Percentiles rank a stretch among this genome's conserved stretches.
phyloP scores from a whole-genome alignment of 2,888 invertebrate species.

The Perdita meconis region DNA sequence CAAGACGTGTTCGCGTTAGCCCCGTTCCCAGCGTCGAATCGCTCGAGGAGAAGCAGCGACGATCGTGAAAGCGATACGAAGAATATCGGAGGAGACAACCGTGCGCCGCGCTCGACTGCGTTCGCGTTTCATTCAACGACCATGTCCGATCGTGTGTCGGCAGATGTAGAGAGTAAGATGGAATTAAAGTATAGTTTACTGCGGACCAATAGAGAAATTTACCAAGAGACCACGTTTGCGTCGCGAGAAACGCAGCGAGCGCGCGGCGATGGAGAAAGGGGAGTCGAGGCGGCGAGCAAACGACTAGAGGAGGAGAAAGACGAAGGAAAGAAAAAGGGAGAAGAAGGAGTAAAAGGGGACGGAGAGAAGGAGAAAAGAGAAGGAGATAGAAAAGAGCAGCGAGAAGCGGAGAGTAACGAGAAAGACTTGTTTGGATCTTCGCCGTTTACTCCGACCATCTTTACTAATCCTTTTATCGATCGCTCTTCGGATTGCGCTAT shows the following conservation, averaged over 20 bases:
- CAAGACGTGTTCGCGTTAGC: slow-evolving; percentile 90
- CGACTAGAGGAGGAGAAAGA: not conserved
- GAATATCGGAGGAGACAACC: slow-evolving; percentile 48
- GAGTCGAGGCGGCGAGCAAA: too few species aligned
- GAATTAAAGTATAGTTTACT: not conserved
- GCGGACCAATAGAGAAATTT: not conserved
- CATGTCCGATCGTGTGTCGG: not conserved
- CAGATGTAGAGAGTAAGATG: not conserved
- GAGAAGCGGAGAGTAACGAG: slow-evolving; percentile 25
- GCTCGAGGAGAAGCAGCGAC: slow-evolving; percentile 74
- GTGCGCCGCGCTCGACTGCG: slow-evolving; percentile 67
- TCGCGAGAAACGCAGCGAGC: too few species aligned
- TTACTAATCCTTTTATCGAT: slow-evolving; percentile 80
- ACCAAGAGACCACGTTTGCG: not conserved
- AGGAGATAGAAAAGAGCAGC: too few species aligned
- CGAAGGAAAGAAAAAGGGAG: not conserved
- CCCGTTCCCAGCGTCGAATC: slow-evolving; percentile 85
- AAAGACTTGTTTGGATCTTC: slow-evolving; percentile 84
- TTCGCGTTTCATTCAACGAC: slow-evolving; percentile 51
- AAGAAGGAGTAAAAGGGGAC: too few species aligned
- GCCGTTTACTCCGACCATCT: slow-evolving; percentile 79
- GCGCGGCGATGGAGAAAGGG: too few species aligned
- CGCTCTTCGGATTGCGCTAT: not conserved
- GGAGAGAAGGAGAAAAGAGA: not conserved
- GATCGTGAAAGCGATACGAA: slow-evolving; percentile 63